phyloP scores from a whole-genome alignment of 1,140 invertebrate genomes.

The Ephestia elutella region DNA sequence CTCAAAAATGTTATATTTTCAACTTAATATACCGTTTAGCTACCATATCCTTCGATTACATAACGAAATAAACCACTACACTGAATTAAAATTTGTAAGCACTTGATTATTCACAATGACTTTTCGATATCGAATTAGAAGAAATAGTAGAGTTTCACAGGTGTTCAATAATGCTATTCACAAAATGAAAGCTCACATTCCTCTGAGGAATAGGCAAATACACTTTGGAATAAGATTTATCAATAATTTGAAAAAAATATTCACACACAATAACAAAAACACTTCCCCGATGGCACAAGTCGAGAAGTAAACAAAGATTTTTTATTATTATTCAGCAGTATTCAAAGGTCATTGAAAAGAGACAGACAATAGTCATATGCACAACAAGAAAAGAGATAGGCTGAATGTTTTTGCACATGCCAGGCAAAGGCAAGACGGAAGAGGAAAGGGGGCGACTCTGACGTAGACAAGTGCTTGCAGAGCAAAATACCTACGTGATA shows the following conservation, averaged over 20 bases:
- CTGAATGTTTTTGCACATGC: conserved; percentile 6
- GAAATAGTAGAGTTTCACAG: conserved; percentile 13
- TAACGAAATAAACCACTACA: conserved; percentile 48
- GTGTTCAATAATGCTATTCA: neutral
- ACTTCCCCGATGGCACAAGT: conserved; percentile 55
- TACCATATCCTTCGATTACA: conserved; percentile 49
- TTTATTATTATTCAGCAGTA: conserved; percentile 70
- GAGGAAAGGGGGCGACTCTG: conserved; percentile 21
- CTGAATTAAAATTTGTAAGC: conserved; percentile 43
- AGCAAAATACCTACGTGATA: neutral
- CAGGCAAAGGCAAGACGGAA: conserved; percentile 23
- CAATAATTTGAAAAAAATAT: conserved; percentile 31
- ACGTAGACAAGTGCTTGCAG: neutral
- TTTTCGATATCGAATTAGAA: conserved; percentile 56
- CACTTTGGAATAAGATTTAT: neutral
- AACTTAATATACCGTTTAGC: conserved; percentile 19
- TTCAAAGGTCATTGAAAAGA: conserved; percentile 66
- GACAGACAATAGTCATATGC: conserved; percentile 26
- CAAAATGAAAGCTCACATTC: neutral
- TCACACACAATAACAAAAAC: conserved; percentile 69
- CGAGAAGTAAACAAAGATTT: conserved; percentile 72
- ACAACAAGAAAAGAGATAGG: conserved; percentile 36
- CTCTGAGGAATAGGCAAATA: neutral
- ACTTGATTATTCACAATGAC: conserved; percentile 67
- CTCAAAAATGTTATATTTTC: conserved; percentile 21